Conservation (phyloP, 2,113 vertebrate genomes). For the Onychostruthus taczanowskii region DNA sequence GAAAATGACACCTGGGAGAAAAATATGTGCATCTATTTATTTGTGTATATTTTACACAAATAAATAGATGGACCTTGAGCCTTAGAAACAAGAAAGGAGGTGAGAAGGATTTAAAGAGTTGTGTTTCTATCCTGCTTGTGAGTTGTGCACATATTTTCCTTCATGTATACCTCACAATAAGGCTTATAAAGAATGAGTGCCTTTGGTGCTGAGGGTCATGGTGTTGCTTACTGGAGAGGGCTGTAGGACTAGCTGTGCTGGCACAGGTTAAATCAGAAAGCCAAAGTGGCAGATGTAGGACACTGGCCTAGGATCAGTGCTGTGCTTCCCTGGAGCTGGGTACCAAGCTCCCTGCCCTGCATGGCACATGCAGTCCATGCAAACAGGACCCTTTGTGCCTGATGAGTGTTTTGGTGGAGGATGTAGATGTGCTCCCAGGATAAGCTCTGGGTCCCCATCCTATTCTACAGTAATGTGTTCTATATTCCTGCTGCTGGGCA, state of each 20-base stretch:
- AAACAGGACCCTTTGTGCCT: background rate
- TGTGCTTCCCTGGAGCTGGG: background rate
- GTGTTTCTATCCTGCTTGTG: background rate
- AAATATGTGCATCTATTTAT: background rate
- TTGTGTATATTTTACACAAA: background rate
- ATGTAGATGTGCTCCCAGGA: background rate
- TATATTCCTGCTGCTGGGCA: background rate
- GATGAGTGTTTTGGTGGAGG: background rate
- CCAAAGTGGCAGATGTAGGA: background rate
- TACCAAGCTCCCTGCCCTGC: background rate
- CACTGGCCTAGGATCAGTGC: background rate
- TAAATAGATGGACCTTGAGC: too few relatives aligned
- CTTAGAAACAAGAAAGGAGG: background rate
- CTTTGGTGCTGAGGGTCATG: background rate
- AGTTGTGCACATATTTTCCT: background rate
- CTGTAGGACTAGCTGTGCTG: background rate
- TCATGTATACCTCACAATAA: background rate
- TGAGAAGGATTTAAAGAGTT: background rate
- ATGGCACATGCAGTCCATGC: fast-evolving
- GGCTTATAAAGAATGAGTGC: background rate
- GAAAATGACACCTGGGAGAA: background rate
- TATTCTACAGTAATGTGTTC: background rate
- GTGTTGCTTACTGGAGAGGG: background rate
- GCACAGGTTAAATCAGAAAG: background rate
- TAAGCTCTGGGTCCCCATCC: background rate